phyloP scores from a whole-genome alignment of 2,113 vertebrate species.

The Paedocypris sp. region DNA sequence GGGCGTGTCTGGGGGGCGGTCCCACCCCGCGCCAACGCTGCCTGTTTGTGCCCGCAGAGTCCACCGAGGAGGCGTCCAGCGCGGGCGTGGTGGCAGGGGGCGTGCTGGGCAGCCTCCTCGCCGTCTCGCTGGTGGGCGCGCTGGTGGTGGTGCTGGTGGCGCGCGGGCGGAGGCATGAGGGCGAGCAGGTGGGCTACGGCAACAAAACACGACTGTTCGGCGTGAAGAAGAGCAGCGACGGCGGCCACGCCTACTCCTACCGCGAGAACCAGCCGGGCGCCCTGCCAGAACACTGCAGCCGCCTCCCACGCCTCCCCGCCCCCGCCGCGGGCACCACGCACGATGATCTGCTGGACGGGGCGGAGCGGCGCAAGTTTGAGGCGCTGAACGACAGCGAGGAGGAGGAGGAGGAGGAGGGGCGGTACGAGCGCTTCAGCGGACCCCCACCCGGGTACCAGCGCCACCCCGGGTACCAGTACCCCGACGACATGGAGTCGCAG shows the following conservation, averaged over 20 bases:
- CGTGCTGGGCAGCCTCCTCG: slow-evolving; percentile 70
- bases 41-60: slow-evolving; percentile 62
- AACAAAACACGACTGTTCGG: too few species aligned
- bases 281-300: slow-evolving; percentile 50
- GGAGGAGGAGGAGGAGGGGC: slow-evolving; percentile 55
- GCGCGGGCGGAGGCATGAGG: slow-evolving; percentile 48
- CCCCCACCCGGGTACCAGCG: slow-evolving; percentile 50
- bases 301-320: slow-evolving; percentile 37
- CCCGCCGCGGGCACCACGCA: slow-evolving; percentile 34
- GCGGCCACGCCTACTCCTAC: slow-evolving; percentile 57
- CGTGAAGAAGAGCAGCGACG: too few species aligned
- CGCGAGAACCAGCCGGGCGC: slow-evolving; percentile 55
- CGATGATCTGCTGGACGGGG: slow-evolving; percentile 57
- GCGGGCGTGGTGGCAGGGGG: slow-evolving; percentile 68
- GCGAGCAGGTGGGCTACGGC: slow-evolving; percentile 35
- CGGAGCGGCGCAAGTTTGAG: slow-evolving; percentile 57
- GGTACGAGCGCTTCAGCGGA: slow-evolving; percentile 50
- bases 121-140: slow-evolving; percentile 61
- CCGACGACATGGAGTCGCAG: slow-evolving; percentile 83
- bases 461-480: slow-evolving; percentile 34
- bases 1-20: too few species aligned
- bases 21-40: too few species aligned
- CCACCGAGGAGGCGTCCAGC: slow-evolving; percentile 58
- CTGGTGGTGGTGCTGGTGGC: slow-evolving; percentile 59
- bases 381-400: slow-evolving; percentile 56